Percentiles rank a stretch among this genome's conserved stretches.
phyloP scores from a whole-genome alignment of 2,888 invertebrate species.

The Pemphredon lugubris region DNA sequence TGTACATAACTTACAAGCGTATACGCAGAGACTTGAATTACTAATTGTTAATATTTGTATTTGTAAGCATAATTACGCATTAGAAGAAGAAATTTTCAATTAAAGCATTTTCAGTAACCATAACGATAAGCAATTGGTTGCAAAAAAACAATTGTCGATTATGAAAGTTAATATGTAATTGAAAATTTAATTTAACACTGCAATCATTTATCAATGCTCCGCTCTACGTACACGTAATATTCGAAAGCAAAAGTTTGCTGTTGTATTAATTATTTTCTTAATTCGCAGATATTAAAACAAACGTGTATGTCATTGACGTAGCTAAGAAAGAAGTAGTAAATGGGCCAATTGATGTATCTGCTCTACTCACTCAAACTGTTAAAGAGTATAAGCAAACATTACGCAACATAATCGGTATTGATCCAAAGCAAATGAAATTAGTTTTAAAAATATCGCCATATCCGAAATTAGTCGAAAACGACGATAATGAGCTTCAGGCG shows the following conservation, averaged over 20 bases:
- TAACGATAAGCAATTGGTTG: too few relatives aligned
- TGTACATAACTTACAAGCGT: not conserved
- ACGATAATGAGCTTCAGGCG: constrained; percentile 77
- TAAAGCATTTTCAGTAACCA: too few relatives aligned
- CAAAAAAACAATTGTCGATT: too few relatives aligned
- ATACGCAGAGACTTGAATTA: not conserved
- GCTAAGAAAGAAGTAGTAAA: constrained; percentile 84
- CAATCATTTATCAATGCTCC: too few relatives aligned
- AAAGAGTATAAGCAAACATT: constrained; percentile 84
- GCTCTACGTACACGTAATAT: too few relatives aligned
- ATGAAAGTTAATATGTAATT: too few relatives aligned
- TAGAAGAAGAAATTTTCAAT: too few relatives aligned
- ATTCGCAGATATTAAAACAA: constrained; percentile 82
- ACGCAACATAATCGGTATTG: constrained; percentile 81
- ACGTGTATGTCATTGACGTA: constrained; percentile 85
- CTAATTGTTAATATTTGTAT: not conserved
- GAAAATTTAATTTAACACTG: too few relatives aligned
- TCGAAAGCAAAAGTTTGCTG: too few relatives aligned
- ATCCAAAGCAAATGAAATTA: constrained; percentile 80
- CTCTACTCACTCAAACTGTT: constrained; percentile 83
- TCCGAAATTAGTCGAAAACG: constrained; percentile 78
- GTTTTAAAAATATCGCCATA: constrained; percentile 78
- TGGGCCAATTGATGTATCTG: constrained; percentile 85
- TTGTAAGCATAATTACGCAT: too few relatives aligned
- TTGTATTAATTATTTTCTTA: constrained; percentile 70